Percentiles rank a stretch among this genome's conserved stretches.
Evolutionary conservation across 1,140 invertebrate species (phyloP).

Genomic region (Vollenhovia emeryi): DNA sequence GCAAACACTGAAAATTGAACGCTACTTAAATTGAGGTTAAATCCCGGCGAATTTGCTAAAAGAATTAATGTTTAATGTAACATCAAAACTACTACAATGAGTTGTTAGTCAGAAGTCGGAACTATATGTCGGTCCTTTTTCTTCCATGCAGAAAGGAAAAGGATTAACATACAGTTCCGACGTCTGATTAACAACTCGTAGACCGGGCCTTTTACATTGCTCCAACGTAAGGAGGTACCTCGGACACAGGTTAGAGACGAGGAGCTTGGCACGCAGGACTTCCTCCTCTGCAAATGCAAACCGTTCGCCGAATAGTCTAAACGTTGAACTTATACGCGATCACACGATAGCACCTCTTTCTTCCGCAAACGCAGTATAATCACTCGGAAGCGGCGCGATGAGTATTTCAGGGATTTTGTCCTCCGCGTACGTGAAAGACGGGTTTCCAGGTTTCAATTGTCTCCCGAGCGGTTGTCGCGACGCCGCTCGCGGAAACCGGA

Average conservation of each 20-base stretch:
- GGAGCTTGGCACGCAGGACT: neutral
- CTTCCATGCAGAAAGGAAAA: no score
- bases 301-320: neutral
- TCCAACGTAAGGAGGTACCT: neutral
- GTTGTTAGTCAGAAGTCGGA: no score
- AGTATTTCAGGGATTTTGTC: slow-evolving; percentile 3
- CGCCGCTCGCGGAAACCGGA: slow-evolving; percentile 22
- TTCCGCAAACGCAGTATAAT: neutral
- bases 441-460: slow-evolving; percentile 22
- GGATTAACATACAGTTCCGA: no score
- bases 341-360: neutral
- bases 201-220: neutral
- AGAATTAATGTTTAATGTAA: neutral
- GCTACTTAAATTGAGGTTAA: neutral
- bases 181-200: no score
- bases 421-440: neutral
- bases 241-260: neutral
- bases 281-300: neutral
- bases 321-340: neutral
- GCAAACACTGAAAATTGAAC: neutral
- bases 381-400: neutral
- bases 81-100: no score
- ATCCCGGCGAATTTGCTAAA: neutral
- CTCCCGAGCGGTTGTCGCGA: neutral
- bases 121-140: no score